Base-by-base conservation (phyloP, 2,797 vertebrate species). In the Cossypha niveicapilla region DNA sequence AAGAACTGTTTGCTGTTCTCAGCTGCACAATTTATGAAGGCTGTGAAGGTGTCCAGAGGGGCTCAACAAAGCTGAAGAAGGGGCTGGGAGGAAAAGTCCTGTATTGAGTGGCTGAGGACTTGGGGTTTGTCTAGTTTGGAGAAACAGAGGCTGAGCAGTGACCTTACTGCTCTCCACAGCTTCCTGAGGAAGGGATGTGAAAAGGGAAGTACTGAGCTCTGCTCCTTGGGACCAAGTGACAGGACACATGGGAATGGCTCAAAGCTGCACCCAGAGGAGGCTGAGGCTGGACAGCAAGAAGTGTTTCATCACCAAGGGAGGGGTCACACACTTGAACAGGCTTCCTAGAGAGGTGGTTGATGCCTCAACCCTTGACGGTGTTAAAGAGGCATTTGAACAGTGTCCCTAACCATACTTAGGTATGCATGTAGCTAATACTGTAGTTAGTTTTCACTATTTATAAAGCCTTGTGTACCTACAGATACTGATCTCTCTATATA, bases 371-470 rank as follows among this genome's bases (percentile, higher is more conserved):
- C 24, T 17, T 32, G 18, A 13, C 12, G 32, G 16, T 1, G 13
- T 58, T 90, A 19, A 47, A 53, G 54, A 68, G 17, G 6, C 17
- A 18, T 30, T 24, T 56, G n/a, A 67, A 53, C 68, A 57, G 16
- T 0, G 2, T 8, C 56, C 8, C 6, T 19, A 42, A 17, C 6
- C 18, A 10, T 39, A 66, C 10, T 47, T 24, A 18, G 1, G 22
- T 18, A 41, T 35, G 28, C 37, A 74, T 7, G 11, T 12, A 60
- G 19, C 42, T 25, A 56, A 62, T 39, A 60, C 1, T 15, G 9
- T 27, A 77, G 13, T 25, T 35, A 77, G 13, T 25, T 32, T 39
- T 77, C 51, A 30, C 14, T 45, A 25, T n/a, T 68, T 73, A 44
- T 22, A 44, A 44, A 44, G 42, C 21, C 42, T 47, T 54, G 35